Percentiles rank a stretch among this genome's conserved stretches.
phyloP scores from a whole-genome alignment of 2,113 vertebrate genomes.

The Datnioides undecimradiatus region DNA sequence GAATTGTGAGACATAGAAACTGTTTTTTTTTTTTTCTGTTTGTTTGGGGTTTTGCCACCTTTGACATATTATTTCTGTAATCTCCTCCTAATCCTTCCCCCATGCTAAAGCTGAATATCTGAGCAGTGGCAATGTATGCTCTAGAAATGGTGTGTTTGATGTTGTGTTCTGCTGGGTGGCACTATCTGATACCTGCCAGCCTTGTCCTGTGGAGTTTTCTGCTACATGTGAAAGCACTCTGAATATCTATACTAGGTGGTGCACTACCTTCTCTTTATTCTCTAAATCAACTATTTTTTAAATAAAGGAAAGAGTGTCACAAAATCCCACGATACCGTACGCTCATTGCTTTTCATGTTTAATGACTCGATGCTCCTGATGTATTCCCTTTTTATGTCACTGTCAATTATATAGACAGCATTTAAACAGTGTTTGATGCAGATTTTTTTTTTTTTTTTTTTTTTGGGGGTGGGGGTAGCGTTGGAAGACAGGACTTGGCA shows the following conservation, averaged over 20 bases:
- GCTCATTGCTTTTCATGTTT: conserved; percentile 74
- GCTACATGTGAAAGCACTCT: conserved; percentile 84
- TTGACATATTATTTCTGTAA: conserved; percentile 73
- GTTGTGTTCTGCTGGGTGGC: conserved; percentile 75
- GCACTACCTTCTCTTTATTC: conserved; percentile 79
- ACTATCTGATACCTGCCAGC: conserved; percentile 72
- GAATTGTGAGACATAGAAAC: conserved; percentile 52
- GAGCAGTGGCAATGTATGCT: conserved; percentile 75
- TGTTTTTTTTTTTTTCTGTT: conserved; percentile 15
- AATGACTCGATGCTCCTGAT: conserved; percentile 57
- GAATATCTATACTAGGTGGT: conserved; percentile 80
- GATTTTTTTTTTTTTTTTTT: too few species aligned
- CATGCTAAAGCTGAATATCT: conserved; percentile 65
- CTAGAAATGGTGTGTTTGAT: conserved; percentile 79
- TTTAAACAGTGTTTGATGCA: conserved; percentile 52
- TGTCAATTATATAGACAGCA: conserved; percentile 41
- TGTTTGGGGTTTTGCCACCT: conserved; percentile 30
- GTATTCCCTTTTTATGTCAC: conserved; percentile 51
- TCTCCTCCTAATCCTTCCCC: conserved; percentile 65
- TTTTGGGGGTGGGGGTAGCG: too few species aligned
- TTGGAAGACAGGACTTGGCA: conserved; percentile 11
- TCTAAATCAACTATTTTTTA: conserved; percentile 85
- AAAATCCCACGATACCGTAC: conserved; percentile 64
- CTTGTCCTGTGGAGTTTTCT: conserved; percentile 82
- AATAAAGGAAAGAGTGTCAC: conserved; percentile 84